phyloP scores from a whole-genome alignment of 2,113 vertebrate genomes.

The Brachyhypopomus gauderio region DNA sequence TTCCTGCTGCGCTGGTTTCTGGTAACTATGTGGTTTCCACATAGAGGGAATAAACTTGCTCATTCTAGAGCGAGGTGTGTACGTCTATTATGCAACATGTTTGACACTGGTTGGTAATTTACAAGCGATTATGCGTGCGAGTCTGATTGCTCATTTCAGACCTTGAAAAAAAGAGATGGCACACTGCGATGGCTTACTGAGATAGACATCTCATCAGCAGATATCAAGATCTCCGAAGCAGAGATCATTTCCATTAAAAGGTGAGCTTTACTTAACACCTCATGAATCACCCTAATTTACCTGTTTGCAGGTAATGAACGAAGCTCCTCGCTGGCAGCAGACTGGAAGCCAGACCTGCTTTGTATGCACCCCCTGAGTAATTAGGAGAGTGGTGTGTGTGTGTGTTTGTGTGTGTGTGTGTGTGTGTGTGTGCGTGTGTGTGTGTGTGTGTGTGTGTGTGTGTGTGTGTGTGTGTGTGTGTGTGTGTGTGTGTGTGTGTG shows the following conservation, averaged over 20 bases:
- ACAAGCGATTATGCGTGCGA: not conserved
- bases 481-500: constrained; percentile 53
- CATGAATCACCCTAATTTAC: constrained; percentile 28
- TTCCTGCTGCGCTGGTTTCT: not conserved
- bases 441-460: constrained; percentile 10
- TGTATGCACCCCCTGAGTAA: constrained; percentile 1
- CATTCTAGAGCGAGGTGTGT: too few relatives aligned
- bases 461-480: not conserved
- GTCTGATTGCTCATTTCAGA: not conserved
- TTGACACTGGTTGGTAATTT: too few relatives aligned
- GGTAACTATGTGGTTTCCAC: not conserved
- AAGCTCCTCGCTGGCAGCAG: not conserved
- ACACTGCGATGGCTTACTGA: not conserved
- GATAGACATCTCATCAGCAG: not conserved
- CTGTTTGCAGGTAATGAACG: constrained; percentile 7
- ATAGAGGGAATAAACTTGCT: too few relatives aligned
- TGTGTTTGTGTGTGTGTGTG: not conserved
- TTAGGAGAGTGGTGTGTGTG: not conserved
- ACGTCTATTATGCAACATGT: too few relatives aligned
- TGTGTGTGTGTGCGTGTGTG: not conserved
- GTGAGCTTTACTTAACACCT: not conserved
- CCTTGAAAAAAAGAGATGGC: not conserved
- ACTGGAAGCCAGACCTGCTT: constrained; percentile 15
- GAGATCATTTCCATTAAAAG: constrained; percentile 3
- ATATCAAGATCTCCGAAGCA: not conserved